Evolutionary conservation across 92 coral and sea anemone genomes (phyloP).

Genomic region (Zoanthus gigantus): DNA sequence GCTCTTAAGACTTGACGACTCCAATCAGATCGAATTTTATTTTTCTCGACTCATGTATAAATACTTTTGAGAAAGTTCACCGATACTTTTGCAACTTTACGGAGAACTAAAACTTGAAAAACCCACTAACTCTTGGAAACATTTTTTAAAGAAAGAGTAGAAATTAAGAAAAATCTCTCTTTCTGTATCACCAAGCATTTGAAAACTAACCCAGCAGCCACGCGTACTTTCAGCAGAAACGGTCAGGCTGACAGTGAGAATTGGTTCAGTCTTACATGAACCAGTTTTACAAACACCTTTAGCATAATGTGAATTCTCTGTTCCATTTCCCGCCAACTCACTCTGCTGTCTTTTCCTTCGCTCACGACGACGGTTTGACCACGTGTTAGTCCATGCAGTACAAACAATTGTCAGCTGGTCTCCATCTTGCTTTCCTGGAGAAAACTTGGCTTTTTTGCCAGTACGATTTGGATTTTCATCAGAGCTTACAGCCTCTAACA

Average conservation of each 20-base stretch:
- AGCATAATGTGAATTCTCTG: neutral
- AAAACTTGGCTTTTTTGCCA: slow-evolving; percentile 24
- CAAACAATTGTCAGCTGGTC: slow-evolving; percentile 50
- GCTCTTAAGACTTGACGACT: too few species aligned
- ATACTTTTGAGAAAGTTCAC: too few species aligned
- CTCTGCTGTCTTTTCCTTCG: slow-evolving; percentile 54
- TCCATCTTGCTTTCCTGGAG: neutral
- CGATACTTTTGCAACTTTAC: neutral
- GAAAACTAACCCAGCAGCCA: slow-evolving; percentile 72
- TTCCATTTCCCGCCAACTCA: slow-evolving; percentile 10
- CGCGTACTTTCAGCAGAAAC: slow-evolving; percentile 16
- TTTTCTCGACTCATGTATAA: too few species aligned
- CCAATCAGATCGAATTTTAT: too few species aligned
- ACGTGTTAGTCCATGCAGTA: slow-evolving; percentile 79
- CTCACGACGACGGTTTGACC: slow-evolving; percentile 84
- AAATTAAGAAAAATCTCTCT: slow-evolving; percentile 80
- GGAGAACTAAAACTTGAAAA: neutral
- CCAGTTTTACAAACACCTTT: neutral
- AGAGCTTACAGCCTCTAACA: neutral
- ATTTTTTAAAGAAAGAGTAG: slow-evolving; percentile 85
- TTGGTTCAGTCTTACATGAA: slow-evolving; percentile 41
- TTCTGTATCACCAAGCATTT: slow-evolving; percentile 59
- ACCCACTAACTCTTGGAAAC: slow-evolving; percentile 52
- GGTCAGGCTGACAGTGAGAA: slow-evolving; percentile 61
- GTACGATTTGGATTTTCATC: neutral